Base-by-base conservation (phyloP, 2,888 invertebrate genomes). In the Watsonalla binaria region DNA sequence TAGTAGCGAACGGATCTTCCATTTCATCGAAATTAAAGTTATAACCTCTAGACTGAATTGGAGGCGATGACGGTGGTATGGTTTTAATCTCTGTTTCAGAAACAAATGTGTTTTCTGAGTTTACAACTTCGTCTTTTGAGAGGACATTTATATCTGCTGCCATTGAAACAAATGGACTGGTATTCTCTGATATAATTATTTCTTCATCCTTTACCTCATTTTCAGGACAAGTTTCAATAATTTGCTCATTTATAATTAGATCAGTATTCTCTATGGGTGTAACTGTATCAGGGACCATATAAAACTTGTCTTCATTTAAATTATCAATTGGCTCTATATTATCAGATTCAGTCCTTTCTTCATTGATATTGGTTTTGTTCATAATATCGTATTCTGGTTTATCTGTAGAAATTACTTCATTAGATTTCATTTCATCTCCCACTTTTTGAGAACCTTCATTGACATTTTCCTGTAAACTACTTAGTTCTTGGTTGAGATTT, bases 21-120 rank as follows among this genome's bases (percentile, higher is more conserved):
- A 84, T 78, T 47, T 86, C 84, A 67, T 88, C 88, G 63, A 89
- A 87, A 66, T 87, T 81, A 35, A 86, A 83, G 60, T 85, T 85
- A 58, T 87, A 88, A 33, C 85, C 87, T 64, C 75, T 86, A 24
- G 84, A 84, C 48, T 63, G 65, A 45, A 85, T 82, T 57, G 78
- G 79, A 6, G 85, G 86, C 15, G 86, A 86, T 46, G 56, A 57
- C 14, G 84, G 77, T 42, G 80, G 77, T 13, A 72, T 63, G n/a
- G 47, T 34, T 2, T 51, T 57, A 4, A 68, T 54, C 59, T 69
- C 70, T 24, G 54, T 64, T 52, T 71, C 62, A 7, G 57, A 60
- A n/a, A 49, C 58, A 56, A 70, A 58, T 33, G 63, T 59, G 37
- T 68, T 65, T 54, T 69, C 65, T 24, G 64, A 52, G 48, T 65